Evolutionary conservation across 1,140 invertebrate species (phyloP).

Genomic region (Pseudomyrmex sp.): DNA sequence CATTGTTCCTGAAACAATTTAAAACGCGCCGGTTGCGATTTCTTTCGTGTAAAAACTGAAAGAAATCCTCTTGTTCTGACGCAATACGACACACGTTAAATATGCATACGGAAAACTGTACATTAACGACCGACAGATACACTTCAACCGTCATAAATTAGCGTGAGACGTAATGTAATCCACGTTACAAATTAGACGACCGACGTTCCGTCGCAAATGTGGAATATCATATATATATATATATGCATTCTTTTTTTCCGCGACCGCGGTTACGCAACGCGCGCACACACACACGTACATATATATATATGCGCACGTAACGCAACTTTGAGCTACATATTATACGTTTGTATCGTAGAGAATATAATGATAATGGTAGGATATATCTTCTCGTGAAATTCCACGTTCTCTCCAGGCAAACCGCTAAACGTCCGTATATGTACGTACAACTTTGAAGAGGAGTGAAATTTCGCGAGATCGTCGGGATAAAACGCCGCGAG

Average conservation of each 20-base stretch:
- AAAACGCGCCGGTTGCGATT: no score
- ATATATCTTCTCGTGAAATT: constrained; percentile 39
- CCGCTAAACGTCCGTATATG: background rate
- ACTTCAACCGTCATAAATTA: background rate
- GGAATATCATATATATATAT: background rate
- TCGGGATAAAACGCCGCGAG: background rate
- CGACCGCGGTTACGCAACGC: constrained; percentile 35
- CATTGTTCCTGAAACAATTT: no score
- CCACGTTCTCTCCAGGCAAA: constrained; percentile 26
- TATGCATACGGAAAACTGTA: background rate
- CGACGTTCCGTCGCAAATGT: constrained; percentile 40
- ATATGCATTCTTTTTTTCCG: constrained; percentile 35
- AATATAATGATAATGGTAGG: constrained; percentile 47
- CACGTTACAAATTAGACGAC: constrained; percentile 38
- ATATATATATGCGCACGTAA: background rate
- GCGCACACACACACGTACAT: no score
- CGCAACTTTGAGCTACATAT: constrained; percentile 37
- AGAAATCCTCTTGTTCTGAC: no score
- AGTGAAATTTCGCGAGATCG: constrained; percentile 36
- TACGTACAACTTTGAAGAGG: background rate
- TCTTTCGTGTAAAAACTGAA: background rate
- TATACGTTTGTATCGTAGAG: constrained; percentile 23
- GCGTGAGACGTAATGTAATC: constrained; percentile 30
- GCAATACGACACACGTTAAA: no score
- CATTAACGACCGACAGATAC: background rate